Percentiles rank a stretch among this genome's conserved stretches.
Conservation (phyloP, 2,797 vertebrate species). For the Coregonus sp. region DNA sequence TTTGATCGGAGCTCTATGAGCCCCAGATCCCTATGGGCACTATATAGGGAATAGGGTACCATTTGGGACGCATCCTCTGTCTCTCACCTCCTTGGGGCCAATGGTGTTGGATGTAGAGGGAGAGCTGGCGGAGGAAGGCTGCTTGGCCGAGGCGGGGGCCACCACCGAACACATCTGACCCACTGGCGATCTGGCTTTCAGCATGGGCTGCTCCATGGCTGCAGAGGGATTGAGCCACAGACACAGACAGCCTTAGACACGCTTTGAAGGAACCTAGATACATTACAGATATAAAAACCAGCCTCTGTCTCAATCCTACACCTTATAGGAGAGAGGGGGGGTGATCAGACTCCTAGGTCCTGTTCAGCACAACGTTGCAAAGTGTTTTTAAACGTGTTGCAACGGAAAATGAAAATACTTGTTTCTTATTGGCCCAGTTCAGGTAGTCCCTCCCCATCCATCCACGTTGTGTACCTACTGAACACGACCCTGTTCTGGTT, state of each 20-base stretch:
- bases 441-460: background rate
- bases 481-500: background rate
- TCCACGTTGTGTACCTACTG: background rate
- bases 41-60: background rate
- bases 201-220: constrained; percentile 49
- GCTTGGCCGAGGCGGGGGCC: constrained; percentile 55
- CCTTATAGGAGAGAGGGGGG: constrained; percentile 13
- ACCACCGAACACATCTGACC: constrained; percentile 78
- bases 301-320: background rate
- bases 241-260: background rate
- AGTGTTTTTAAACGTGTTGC: background rate
- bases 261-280: too few relatives aligned
- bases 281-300: background rate
- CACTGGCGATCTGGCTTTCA: constrained; percentile 64
- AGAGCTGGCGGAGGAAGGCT: constrained; percentile 12
- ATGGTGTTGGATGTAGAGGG: constrained; percentile 64
- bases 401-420: background rate
- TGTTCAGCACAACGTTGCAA: background rate
- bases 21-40: too few relatives aligned
- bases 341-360: background rate
- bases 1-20: too few relatives aligned
- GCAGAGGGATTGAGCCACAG: background rate
- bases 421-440: background rate
- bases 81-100: constrained; percentile 77
- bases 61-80: constrained; percentile 4